Percentiles rank a stretch among this genome's conserved stretches.
phyloP scores from a whole-genome alignment of 2,113 vertebrate species.

The Spilogale gracilis region DNA sequence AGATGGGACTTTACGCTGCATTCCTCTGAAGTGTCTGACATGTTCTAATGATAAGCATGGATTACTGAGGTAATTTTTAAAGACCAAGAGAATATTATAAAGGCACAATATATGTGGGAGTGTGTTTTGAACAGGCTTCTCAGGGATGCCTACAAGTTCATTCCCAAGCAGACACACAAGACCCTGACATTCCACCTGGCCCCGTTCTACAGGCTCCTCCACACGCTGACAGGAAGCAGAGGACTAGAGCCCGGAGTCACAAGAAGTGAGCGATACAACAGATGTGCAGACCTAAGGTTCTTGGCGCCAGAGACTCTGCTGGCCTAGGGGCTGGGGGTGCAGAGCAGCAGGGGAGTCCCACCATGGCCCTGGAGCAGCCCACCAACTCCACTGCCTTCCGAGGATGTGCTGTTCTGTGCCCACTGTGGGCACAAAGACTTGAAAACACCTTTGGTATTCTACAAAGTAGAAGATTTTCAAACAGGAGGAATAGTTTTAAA shows the following conservation, averaged over 20 bases:
- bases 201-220: neutral
- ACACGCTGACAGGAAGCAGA: neutral
- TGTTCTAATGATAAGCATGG: neutral
- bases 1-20: neutral
- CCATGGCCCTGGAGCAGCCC: neutral
- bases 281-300: neutral
- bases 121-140: neutral
- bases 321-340: fast-evolving
- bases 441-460: neutral
- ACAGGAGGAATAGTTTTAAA: neutral
- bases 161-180: neutral
- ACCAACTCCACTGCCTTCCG: neutral
- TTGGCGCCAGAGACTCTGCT: too few species aligned
- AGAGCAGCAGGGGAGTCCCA: neutral
- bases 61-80: neutral
- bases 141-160: neutral
- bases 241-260: neutral
- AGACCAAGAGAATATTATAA: neutral
- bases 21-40: neutral
- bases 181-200: neutral
- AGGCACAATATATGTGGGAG: neutral
- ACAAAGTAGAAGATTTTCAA: neutral
- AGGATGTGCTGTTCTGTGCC: neutral
- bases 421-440: neutral
- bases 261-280: fast-evolving